Conservation (phyloP, 2,888 invertebrate species). For the Ichneumoninae sp. region DNA sequence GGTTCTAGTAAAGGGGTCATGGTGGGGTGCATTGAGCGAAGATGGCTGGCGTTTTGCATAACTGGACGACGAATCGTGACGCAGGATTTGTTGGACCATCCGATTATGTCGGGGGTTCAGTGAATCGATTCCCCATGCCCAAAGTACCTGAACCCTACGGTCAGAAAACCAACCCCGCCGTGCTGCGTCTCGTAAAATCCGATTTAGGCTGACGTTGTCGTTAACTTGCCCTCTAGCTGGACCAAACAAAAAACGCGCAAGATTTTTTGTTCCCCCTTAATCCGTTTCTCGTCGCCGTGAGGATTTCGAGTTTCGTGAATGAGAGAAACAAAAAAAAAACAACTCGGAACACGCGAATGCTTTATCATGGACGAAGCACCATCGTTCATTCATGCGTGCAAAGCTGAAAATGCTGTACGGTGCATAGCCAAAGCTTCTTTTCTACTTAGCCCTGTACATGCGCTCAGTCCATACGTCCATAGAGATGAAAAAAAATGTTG, state of each 20-base stretch:
- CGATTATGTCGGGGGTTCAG: neutral
- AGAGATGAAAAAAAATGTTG: slow-evolving; percentile 9
- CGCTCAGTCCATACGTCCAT: neutral
- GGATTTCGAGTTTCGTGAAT: neutral
- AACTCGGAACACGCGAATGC: neutral
- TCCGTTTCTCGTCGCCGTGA: no score
- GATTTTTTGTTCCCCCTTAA: neutral
- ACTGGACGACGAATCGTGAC: no score
- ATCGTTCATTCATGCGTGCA: slow-evolving; percentile 8
- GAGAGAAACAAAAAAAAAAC: neutral
- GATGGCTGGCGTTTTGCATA: neutral
- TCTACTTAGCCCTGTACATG: slow-evolving; percentile 13
- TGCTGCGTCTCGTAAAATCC: neutral
- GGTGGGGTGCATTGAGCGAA: neutral
- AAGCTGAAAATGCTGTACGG: slow-evolving; percentile 38
- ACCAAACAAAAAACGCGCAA: neutral
- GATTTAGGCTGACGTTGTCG: neutral
- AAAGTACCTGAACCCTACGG: neutral
- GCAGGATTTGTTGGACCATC: neutral
- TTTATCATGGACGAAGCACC: slow-evolving; percentile 14
- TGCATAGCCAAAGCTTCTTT: slow-evolving; percentile 52
- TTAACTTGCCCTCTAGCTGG: neutral
- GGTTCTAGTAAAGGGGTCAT: neutral
- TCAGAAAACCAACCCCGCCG: neutral
- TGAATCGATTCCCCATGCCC: slow-evolving; percentile 17